Percentiles rank a stretch among this genome's conserved stretches.
Conservation (phyloP, 2,113 vertebrate species). For the Astatotilapia flaviijosephi region DNA sequence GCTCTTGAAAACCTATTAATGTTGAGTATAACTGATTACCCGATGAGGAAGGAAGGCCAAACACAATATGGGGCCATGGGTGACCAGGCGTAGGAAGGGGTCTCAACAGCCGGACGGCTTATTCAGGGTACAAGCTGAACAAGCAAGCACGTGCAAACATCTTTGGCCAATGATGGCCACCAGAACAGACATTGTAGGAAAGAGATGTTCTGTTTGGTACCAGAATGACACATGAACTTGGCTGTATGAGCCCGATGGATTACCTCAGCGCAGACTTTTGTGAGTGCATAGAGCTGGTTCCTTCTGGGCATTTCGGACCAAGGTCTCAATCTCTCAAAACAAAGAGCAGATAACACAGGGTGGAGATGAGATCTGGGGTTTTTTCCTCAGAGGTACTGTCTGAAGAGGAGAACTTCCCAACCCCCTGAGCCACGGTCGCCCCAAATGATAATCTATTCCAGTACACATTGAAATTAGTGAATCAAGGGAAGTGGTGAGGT, state of each 20-base stretch:
- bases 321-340: not conserved
- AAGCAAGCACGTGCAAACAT: not conserved
- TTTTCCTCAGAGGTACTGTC: not conserved
- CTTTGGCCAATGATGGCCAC: not conserved
- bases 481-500: not conserved
- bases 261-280: not conserved
- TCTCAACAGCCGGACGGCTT: not conserved
- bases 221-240: not conserved
- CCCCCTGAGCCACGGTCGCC: no score
- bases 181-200: not conserved
- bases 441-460: not conserved
- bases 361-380: rapidly evolving
- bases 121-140: not conserved
- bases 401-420: not conserved
- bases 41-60: not conserved
- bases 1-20: not conserved
- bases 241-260: not conserved
- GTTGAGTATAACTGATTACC: not conserved
- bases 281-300: not conserved
- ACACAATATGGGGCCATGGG: not conserved
- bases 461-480: not conserved
- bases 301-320: not conserved
- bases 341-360: not conserved
- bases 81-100: not conserved
- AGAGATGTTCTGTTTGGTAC: not conserved